Base-by-base conservation (phyloP, 2,888 invertebrate genomes). In the Lobophora halterata region DNA sequence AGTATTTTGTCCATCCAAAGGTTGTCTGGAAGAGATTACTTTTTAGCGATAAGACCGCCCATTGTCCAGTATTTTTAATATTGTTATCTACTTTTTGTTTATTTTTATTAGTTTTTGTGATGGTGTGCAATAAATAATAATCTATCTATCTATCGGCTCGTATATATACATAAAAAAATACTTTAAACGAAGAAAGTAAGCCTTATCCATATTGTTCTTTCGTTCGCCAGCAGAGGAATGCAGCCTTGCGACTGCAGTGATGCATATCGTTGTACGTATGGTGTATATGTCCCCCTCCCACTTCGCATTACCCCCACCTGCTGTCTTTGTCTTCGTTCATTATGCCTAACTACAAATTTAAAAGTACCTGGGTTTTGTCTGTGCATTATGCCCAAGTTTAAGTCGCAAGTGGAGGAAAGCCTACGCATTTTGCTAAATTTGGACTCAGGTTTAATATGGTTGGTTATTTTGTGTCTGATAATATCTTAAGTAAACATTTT, bases 161-260 rank as follows among this genome's bases (percentile, higher is more conserved):
- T n/a, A n/a, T n/a, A n/a, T n/a, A n/a, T n/a, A n/a, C n/a, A n/a
- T n/a, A n/a, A n/a, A n/a, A n/a, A n/a, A n/a, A n/a, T n/a, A n/a
- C n/a, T n/a, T n/a, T n/a, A n/a, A 3, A 3, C 9, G 12, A 18
- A 11, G 10, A 35, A 27, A 41, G 30, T 23, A 29, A 19, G 60
- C 36, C 50, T 41, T 66, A 63, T 82, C 85, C 79, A 71, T 51
- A 44, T 10, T 53, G 59, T 30, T 42, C 49, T 32, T 40, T 11
- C 63, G 68, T 66, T 66, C 60, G 65, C 66, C 67, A 64, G 66
- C 65, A 65, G 55, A 71, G 83, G 85, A 85, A 85, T 85, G 85
- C 79, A 73, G 85, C 77, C 73, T 77, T 59, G 75, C 79, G 80
- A 80, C 79, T 80, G 81, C 79, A 71, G 78, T 80, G 81, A 81